phyloP scores from a whole-genome alignment of 2,888 invertebrate species.

The Lagria hirta region DNA sequence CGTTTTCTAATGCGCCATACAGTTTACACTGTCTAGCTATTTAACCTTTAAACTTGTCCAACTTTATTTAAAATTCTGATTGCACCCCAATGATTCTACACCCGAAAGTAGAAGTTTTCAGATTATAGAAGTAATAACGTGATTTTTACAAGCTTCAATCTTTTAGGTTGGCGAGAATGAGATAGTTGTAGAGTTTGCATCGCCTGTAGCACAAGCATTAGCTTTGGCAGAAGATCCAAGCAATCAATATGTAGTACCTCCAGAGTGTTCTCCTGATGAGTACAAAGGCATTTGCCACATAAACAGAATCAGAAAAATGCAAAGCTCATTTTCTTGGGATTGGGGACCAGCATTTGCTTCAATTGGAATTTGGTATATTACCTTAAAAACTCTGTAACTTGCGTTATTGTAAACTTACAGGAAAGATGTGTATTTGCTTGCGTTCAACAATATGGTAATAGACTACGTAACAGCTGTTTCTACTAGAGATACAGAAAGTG shows the following conservation, averaged over 20 bases:
- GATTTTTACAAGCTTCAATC: neutral
- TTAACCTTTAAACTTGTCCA: too few relatives aligned
- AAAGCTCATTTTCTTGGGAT: neutral
- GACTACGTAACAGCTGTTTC: constrained; percentile 60
- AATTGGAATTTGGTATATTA: neutral
- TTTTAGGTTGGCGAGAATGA: neutral
- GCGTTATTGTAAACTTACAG: too few relatives aligned
- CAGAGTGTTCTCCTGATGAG: neutral
- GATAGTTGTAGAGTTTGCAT: neutral
- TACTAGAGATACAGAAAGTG: constrained; percentile 23
- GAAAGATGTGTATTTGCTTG: constrained; percentile 67
- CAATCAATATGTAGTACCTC: neutral
- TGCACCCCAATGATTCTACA: neutral
- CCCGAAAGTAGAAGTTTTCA: neutral
- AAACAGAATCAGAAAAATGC: too few relatives aligned
- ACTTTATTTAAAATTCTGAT: too few relatives aligned
- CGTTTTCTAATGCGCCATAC: too few relatives aligned
- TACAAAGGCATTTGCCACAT: neutral
- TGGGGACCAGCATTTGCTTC: neutral
- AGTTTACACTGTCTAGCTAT: too few relatives aligned
- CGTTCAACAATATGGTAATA: constrained; percentile 64
- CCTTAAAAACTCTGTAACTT: too few relatives aligned
- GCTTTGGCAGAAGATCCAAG: neutral
- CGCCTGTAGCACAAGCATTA: neutral
- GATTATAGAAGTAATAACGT: neutral